Percentiles rank a stretch among this genome's conserved stretches.
These are phyloP conservation scores for Psittacus erithacus DNA, from an alignment of 2,113 vertebrate species.

Conservation along the genomic window DNA sequence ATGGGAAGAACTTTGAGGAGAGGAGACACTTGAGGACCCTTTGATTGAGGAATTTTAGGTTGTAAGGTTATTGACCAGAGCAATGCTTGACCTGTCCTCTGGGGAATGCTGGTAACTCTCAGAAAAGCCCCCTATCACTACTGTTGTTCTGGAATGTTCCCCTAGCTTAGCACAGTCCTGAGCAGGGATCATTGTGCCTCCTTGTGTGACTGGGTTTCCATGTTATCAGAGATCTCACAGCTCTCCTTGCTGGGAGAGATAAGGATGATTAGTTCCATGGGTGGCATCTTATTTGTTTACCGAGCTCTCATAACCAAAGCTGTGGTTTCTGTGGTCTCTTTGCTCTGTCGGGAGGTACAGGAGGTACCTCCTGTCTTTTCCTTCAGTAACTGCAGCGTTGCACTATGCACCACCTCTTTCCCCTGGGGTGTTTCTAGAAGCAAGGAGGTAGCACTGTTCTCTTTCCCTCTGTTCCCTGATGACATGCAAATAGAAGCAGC, in stretches of 20 bases:
- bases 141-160: background rate
- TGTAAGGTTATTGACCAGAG: background rate
- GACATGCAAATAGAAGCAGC: background rate
- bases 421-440: background rate
- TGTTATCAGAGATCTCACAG: background rate
- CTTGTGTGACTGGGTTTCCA: background rate
- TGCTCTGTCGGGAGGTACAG: background rate
- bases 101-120: background rate
- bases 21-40: background rate
- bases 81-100: background rate
- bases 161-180: background rate
- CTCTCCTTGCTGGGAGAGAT: background rate
- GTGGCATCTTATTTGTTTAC: background rate
- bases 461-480: background rate
- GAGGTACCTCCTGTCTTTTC: background rate
- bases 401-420: rapidly evolving
- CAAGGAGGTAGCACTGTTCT: background rate
- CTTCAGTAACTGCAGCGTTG: background rate
- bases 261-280: background rate
- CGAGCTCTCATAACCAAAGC: background rate
- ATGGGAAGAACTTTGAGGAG: background rate
- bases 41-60: background rate
- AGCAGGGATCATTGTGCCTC: background rate
- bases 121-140: background rate
- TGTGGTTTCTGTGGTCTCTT: background rate